Evolutionary conservation across 2,113 vertebrate genomes (phyloP).

Genomic region (Centropus bengalensis): DNA sequence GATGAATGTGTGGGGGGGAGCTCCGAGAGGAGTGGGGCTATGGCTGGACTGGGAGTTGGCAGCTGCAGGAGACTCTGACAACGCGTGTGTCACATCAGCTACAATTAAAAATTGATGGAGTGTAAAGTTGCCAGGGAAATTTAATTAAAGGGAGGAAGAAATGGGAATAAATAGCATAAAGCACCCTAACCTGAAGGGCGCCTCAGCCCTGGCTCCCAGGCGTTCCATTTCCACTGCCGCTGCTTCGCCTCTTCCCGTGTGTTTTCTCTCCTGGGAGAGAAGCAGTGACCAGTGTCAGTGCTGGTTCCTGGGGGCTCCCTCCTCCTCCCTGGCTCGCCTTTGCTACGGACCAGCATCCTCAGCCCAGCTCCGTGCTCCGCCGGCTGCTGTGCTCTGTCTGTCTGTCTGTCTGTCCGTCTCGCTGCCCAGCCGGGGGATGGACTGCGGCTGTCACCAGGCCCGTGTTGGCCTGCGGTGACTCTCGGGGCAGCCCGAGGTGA

Average conservation of each 20-base stretch:
- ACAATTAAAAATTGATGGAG: constrained; percentile 23
- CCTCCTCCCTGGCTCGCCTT: not conserved
- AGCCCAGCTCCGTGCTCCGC: not conserved
- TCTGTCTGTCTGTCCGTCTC: not conserved
- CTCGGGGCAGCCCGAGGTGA: not conserved
- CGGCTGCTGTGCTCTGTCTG: not conserved
- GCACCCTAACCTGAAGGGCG: not conserved
- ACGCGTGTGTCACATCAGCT: constrained; percentile 14
- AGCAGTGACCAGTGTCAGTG: not conserved
- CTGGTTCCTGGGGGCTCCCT: not conserved
- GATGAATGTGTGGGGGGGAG: constrained; percentile 33
- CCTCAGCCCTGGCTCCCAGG: not conserved
- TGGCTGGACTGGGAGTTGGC: constrained; percentile 14
- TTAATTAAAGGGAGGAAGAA: constrained; percentile 19
- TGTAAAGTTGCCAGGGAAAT: constrained; percentile 36
- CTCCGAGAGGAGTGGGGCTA: constrained; percentile 1
- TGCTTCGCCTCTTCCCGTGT: not conserved
- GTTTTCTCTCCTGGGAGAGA: not conserved
- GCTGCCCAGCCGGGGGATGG: too few species aligned
- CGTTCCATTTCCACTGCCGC: not conserved
- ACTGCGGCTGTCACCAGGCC: not conserved
- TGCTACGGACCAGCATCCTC: not conserved
- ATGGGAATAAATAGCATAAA: constrained; percentile 5
- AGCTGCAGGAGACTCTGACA: not conserved
- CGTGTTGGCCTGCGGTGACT: not conserved